A percentile compares a stretch with the other conserved stretches of the same genome.
These are phyloP conservation scores for Dascillus cervinus DNA, from an alignment of 2,888 invertebrate genomes.

Conservation along the genomic window DNA sequence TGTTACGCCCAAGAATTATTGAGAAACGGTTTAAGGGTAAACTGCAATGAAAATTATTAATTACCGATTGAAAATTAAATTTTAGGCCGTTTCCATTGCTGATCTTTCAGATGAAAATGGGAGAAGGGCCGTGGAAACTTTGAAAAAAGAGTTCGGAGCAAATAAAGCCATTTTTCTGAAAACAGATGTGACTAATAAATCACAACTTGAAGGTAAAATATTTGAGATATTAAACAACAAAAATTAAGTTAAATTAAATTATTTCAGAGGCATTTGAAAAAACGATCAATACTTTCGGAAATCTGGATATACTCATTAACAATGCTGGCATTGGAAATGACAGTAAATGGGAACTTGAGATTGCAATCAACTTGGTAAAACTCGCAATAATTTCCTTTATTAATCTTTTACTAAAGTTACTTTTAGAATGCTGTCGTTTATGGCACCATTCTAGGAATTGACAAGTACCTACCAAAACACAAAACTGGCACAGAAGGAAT, in stretches of 20 bases:
- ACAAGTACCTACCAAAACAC: slow-evolving; percentile 18
- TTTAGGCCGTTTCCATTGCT: slow-evolving; percentile 20
- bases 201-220: slow-evolving; percentile 58
- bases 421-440: slow-evolving; percentile 2
- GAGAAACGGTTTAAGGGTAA: no score
- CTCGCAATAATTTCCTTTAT: no score
- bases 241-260: neutral
- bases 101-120: slow-evolving; percentile 34
- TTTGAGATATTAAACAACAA: neutral
- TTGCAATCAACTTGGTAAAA: slow-evolving; percentile 40
- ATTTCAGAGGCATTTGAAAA: slow-evolving; percentile 40
- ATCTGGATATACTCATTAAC: slow-evolving; percentile 50
- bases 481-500: slow-evolving; percentile 22
- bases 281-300: slow-evolving; percentile 38
- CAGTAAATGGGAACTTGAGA: slow-evolving; percentile 63
- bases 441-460: slow-evolving; percentile 2
- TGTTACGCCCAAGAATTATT: slow-evolving; percentile 18
- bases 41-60: no score
- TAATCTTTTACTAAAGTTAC: no score
- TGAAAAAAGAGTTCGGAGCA: slow-evolving; percentile 54
- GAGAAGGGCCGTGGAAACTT: slow-evolving; percentile 52
- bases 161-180: slow-evolving; percentile 58
- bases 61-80: no score
- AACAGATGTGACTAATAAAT: slow-evolving; percentile 63
- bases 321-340: slow-evolving; percentile 71